Evolutionary conservation across 2,888 invertebrate genomes (phyloP).

Genomic region (Papilio elwesi): DNA sequence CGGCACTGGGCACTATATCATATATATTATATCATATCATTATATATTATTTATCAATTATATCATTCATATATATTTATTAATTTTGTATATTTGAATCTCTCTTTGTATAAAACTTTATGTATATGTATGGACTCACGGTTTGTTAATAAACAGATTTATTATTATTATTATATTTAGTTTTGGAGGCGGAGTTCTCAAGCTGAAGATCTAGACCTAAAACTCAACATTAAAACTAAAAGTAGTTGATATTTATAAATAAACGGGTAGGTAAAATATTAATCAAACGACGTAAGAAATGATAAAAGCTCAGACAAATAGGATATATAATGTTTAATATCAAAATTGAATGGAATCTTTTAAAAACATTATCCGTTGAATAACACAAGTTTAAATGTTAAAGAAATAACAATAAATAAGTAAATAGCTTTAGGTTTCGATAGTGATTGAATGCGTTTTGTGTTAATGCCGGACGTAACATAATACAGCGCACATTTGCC

Average conservation of each 20-base stretch:
- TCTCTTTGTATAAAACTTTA: too few species aligned
- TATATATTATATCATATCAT: too few species aligned
- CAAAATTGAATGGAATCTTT: slow-evolving; percentile 2
- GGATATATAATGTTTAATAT: neutral
- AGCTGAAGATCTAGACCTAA: too few species aligned
- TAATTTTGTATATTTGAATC: neutral
- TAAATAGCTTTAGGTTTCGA: slow-evolving; percentile 31
- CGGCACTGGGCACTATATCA: too few species aligned
- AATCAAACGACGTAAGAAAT: neutral
- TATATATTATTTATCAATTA: too few species aligned
- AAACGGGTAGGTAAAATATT: neutral
- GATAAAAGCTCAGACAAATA: slow-evolving; percentile 8
- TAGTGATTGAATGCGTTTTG: slow-evolving; percentile 35
- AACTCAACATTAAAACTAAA: neutral
- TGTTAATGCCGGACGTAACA: slow-evolving; percentile 35
- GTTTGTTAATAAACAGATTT: too few species aligned
- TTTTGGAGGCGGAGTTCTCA: too few species aligned
- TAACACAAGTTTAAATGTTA: slow-evolving; percentile 16
- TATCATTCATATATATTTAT: too few species aligned
- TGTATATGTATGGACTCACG: too few species aligned
- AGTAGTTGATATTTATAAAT: neutral
- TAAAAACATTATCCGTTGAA: neutral
- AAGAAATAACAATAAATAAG: slow-evolving; percentile 33
- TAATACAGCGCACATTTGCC: slow-evolving; percentile 35
- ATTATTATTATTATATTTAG: too few species aligned